A percentile compares a stretch with the other conserved stretches of the same genome.
These are phyloP conservation scores for Eremobia ochroleuca DNA, from an alignment of 2,888 invertebrate genomes.

Conservation along the genomic window DNA sequence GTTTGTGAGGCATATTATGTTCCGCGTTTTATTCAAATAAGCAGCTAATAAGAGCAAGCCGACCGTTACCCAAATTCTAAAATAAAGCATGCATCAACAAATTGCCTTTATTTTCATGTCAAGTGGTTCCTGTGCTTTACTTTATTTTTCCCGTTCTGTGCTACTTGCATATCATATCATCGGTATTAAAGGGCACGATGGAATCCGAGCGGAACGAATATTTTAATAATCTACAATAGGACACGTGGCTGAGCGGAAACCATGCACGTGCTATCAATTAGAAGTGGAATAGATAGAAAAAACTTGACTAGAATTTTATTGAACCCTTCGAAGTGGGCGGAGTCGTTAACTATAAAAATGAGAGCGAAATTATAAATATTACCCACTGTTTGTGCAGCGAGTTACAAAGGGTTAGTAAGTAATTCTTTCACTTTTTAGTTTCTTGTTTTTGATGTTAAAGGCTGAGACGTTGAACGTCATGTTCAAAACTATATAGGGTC, in stretches of 20 bases:
- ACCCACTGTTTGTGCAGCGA: conserved; percentile 56
- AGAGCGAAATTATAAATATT: conserved; percentile 74
- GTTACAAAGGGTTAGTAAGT: conserved; percentile 27
- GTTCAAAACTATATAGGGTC: conserved; percentile 4
- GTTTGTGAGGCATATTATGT: conserved; percentile 3
- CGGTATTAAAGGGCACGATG: conserved; percentile 70
- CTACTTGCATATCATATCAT: conserved; percentile 74
- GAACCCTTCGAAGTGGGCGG: conserved; percentile 77
- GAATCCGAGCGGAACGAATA: conserved; percentile 83
- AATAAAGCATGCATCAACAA: conserved; percentile 64
- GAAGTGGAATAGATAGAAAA: conserved; percentile 80
- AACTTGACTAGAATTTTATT: conserved; percentile 78
- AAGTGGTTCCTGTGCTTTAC: conserved; percentile 76
- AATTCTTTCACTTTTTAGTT: conserved; percentile 39
- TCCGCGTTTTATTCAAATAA: conserved; percentile 31
- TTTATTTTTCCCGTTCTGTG: conserved; percentile 71
- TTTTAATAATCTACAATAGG: conserved; percentile 84
- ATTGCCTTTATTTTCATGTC: conserved; percentile 83
- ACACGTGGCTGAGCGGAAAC: conserved; percentile 88
- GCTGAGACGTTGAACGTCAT: background rate
- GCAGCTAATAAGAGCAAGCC: conserved; percentile 45
- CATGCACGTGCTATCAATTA: conserved; percentile 90
- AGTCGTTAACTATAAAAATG: conserved; percentile 68
- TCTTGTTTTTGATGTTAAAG: background rate
- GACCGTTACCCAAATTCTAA: conserved; percentile 47